Base-by-base conservation (phyloP, 2,888 invertebrate species). In the Aphodius sticticus region DNA sequence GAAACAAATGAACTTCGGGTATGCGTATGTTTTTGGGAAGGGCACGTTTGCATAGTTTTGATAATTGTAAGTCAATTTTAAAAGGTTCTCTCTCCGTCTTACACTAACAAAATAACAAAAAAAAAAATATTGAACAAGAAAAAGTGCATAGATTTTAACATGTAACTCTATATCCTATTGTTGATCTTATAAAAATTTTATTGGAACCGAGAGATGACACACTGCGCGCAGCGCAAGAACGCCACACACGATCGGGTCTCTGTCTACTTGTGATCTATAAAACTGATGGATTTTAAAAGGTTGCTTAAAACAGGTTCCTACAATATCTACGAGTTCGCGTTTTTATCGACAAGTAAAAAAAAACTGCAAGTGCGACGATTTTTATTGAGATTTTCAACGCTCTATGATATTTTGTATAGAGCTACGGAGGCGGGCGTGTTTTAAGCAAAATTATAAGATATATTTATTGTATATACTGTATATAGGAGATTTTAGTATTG, bases 151-250 rank as follows among this genome's bases (percentile, higher is more conserved):
- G 37, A 74, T 36, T 26, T n/a, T 74, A 16, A 16, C 74, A 35
- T 15, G 37, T 74, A 83, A 82, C 84, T 85, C 86, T 87, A 87
- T 88, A 88, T 87, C 86, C 87, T 87, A 87, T 86, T 88, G 88
- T 88, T 88, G 88, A 88, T 87, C 88, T 86, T 88, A 87, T 86
- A 88, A 79, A 87, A 88, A 88, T 88, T 88, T 88, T 88, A 87
- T 86, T 86, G 85, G 78, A 79, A 81, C 72, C 36, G 79, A 79
- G 78, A 82, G 76, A 35, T 26, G 69, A 72, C 53, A 77, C 38
- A 72, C 35, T 76, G 70, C 14, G 76, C 38, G 16, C 38, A 75
- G 70, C 15, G 53, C 53, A 53, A 53, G 53, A 53, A 53, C 53
- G 75, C 70, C 80, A 81, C 80, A 81, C 81, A 84, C 83, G 82